Evolutionary conservation across 1,140 invertebrate genomes (phyloP).

Genomic region (Neomicropteryx cornuta): DNA sequence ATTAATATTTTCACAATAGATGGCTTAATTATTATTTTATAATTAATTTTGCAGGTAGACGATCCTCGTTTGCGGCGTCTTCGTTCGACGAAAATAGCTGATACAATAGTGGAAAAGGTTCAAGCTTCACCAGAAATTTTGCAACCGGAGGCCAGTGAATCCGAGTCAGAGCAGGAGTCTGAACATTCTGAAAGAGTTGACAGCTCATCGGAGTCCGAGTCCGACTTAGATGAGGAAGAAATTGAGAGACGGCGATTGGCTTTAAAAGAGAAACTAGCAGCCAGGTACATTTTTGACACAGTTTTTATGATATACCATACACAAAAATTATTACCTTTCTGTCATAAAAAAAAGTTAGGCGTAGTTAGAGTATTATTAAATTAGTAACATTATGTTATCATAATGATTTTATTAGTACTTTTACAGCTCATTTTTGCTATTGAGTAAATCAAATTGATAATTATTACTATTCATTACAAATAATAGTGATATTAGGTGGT

Average conservation of each 20-base stretch:
- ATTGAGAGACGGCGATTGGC: conserved; percentile 68
- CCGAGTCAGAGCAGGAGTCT: conserved; percentile 41
- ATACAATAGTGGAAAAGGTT: conserved; percentile 28
- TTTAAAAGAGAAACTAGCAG: conserved; percentile 38
- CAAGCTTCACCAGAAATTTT: conserved; percentile 37
- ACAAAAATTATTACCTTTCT: too few relatives aligned
- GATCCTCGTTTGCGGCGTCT: conserved; percentile 67
- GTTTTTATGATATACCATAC: too few relatives aligned
- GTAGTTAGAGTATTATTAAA: too few relatives aligned
- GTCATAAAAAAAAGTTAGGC: too few relatives aligned
- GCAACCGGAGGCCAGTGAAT: conserved; percentile 46
- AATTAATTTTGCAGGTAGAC: too few relatives aligned
- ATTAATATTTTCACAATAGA: conserved; percentile 3
- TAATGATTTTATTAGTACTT: too few relatives aligned
- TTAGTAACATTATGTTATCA: too few relatives aligned
- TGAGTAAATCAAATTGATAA: too few relatives aligned
- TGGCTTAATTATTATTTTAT: conserved; percentile 17
- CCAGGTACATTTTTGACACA: too few relatives aligned
- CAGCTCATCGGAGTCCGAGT: conserved; percentile 53
- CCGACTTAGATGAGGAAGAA: conserved; percentile 59
- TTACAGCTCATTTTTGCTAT: too few relatives aligned
- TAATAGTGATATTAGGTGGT: too few relatives aligned
- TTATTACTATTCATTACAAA: too few relatives aligned
- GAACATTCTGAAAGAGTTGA: conserved; percentile 20
- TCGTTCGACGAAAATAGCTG: conserved; percentile 26